Evolutionary conservation across 2,888 invertebrate species (phyloP).

Genomic region (Dyspetes luteomarginatus): DNA sequence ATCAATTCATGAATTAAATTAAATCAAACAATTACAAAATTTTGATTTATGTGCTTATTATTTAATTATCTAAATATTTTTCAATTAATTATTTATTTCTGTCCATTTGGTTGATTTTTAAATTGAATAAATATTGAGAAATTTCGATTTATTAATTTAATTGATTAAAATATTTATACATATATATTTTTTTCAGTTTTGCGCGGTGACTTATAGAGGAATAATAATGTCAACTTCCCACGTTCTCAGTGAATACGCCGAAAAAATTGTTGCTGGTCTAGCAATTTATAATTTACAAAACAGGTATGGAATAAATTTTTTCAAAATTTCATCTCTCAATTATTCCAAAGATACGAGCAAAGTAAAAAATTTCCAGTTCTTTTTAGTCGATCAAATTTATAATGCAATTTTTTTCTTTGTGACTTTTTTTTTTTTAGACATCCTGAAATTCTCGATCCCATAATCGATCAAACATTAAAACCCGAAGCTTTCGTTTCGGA

Average conservation of each 20-base stretch:
- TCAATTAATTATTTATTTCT: not conserved
- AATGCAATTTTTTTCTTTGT: too few species aligned
- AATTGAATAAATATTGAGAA: too few species aligned
- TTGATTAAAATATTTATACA: not conserved
- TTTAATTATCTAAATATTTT: not conserved
- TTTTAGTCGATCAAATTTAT: too few species aligned
- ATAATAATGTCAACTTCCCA: slow-evolving; percentile 85
- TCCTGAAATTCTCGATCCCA: slow-evolving; percentile 75
- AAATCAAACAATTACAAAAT: too few species aligned
- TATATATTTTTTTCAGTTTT: slow-evolving; percentile 79
- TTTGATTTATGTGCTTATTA: too few species aligned
- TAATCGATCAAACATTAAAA: slow-evolving; percentile 76
- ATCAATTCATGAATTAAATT: too few species aligned
- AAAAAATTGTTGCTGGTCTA: slow-evolving; percentile 91
- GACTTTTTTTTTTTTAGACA: slow-evolving; percentile 68
- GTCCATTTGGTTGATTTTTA: too few species aligned
- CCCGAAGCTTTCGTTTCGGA: slow-evolving; percentile 77
- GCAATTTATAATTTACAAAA: slow-evolving; percentile 88
- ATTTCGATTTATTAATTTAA: not conserved
- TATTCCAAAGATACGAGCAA: not conserved
- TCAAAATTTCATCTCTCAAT: slow-evolving; percentile 43
- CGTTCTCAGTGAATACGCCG: slow-evolving; percentile 89
- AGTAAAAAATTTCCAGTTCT: too few species aligned
- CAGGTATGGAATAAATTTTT: slow-evolving; percentile 78
- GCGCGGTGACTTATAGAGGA: slow-evolving; percentile 83